phyloP scores from a whole-genome alignment of 1,140 invertebrate species.

The Notospermus geniculatus region DNA sequence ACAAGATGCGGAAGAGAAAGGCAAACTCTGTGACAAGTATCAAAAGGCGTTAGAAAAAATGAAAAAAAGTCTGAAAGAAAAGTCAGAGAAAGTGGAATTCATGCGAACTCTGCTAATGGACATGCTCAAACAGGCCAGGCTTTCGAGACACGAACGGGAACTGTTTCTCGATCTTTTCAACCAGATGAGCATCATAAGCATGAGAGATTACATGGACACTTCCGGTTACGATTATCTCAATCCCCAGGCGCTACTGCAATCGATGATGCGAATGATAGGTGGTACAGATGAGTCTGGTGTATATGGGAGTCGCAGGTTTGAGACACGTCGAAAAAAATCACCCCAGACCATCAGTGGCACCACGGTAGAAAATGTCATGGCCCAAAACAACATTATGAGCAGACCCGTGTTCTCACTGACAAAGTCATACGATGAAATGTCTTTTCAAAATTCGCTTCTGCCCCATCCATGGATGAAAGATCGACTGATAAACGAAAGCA shows the following conservation, averaged over 20 bases:
- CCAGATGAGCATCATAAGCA: conserved; percentile 4
- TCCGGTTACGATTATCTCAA: not conserved
- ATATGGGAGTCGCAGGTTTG: conserved; percentile 5
- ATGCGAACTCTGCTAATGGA: conserved; percentile 3
- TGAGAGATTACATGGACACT: not conserved
- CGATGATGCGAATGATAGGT: conserved; percentile 7
- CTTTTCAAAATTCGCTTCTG: conserved; percentile 7
- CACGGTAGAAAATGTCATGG: conserved; percentile 8
- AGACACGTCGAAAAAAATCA: conserved; percentile 2
- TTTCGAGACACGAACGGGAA: conserved; percentile 4
- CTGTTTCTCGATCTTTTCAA: conserved; percentile 7
- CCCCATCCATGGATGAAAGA: conserved; percentile 10
- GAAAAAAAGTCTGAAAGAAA: conserved; percentile 10
- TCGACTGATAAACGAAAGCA: conserved; percentile 5
- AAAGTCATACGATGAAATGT: conserved; percentile 8
- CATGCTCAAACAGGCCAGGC: not conserved
- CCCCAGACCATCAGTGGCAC: conserved; percentile 3
- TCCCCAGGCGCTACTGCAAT: not conserved
- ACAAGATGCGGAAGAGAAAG: conserved; percentile 8
- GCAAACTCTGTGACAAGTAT: conserved; percentile 8
- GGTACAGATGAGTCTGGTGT: conserved; percentile 3
- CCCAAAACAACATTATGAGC: conserved; percentile 9
- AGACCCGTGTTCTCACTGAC: conserved; percentile 1
- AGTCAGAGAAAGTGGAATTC: conserved; percentile 7
- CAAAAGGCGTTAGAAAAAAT: conserved; percentile 7